Conservation (phyloP, 2,797 vertebrate species). For the Phoxinus dragarum region DNA sequence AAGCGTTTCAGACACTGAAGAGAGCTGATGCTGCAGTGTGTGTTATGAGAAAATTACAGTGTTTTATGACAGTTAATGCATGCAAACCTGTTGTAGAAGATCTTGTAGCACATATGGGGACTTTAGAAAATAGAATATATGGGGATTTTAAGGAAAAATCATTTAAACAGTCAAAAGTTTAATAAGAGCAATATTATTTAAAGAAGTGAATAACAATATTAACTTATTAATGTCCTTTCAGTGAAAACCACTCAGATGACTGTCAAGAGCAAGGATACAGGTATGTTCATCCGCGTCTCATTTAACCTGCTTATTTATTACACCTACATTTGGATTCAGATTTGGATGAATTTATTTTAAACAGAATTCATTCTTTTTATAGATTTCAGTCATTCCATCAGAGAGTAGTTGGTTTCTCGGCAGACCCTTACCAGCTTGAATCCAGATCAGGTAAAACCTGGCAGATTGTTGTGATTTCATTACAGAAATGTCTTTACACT, state of each 20-base stretch:
- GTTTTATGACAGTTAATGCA: not conserved
- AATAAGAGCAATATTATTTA: not conserved
- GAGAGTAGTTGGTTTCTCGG: conserved; percentile 75
- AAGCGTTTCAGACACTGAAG: no score
- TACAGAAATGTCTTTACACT: not conserved
- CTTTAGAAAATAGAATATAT: not conserved
- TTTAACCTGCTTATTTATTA: not conserved
- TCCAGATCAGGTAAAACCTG: conserved; percentile 71
- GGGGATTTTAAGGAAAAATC: not conserved
- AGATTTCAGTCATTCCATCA: conserved; percentile 73
- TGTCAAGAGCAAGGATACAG: conserved; percentile 26
- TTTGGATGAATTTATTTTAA: not conserved
- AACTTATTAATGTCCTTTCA: not conserved
- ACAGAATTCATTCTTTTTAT: conserved; percentile 1
- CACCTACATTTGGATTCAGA: not conserved
- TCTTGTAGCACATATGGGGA: not conserved
- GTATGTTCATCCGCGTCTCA: conserved; percentile 8
- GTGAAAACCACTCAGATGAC: conserved; percentile 30
- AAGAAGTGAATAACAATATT: not conserved
- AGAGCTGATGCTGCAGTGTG: no score
- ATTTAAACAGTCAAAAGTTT: not conserved
- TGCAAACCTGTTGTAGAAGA: not conserved
- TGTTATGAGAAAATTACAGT: not conserved
- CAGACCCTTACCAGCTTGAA: conserved; percentile 74
- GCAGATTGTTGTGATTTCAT: not conserved